Percentiles rank a stretch among this genome's conserved stretches.
Conservation (phyloP, 2,888 invertebrate genomes). For the Harpagoxenus sublaevis region DNA sequence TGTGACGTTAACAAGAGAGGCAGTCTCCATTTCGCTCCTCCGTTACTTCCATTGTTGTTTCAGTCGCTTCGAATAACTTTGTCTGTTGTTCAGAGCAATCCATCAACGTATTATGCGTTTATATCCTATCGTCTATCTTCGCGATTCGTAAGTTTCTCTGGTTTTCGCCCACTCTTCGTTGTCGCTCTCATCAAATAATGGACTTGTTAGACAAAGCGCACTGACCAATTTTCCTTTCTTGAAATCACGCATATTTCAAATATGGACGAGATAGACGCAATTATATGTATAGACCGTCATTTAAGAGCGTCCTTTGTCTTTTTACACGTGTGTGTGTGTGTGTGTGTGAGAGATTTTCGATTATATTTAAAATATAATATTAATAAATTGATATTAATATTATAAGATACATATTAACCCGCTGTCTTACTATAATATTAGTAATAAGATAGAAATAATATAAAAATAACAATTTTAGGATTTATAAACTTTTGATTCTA, state of each 20-base stretch:
- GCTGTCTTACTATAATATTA: no score
- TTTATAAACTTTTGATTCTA: no score
- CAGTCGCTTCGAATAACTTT: background rate
- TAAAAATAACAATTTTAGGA: no score
- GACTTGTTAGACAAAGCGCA: conserved; percentile 13
- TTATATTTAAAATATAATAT: no score
- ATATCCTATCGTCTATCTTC: background rate
- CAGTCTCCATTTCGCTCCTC: background rate
- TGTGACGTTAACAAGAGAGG: conserved; percentile 4
- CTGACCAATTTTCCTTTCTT: background rate
- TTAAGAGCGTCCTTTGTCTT: background rate
- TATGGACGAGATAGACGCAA: background rate
- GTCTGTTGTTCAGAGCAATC: conserved; percentile 11
- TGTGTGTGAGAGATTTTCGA: no score
- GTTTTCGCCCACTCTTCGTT: background rate
- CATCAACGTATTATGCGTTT: background rate
- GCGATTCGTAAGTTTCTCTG: background rate
- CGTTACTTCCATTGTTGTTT: conserved; percentile 6
- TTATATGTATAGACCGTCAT: background rate
- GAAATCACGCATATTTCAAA: background rate
- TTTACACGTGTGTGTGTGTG: background rate
- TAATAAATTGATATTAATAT: no score
- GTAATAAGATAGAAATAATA: no score
- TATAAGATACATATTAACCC: no score
- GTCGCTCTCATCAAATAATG: conserved; percentile 3